Evolutionary conservation across 2,797 vertebrate genomes (phyloP), one percentile per base, ranked within the genome.

Genomic region (Apogon talboti): DNA sequence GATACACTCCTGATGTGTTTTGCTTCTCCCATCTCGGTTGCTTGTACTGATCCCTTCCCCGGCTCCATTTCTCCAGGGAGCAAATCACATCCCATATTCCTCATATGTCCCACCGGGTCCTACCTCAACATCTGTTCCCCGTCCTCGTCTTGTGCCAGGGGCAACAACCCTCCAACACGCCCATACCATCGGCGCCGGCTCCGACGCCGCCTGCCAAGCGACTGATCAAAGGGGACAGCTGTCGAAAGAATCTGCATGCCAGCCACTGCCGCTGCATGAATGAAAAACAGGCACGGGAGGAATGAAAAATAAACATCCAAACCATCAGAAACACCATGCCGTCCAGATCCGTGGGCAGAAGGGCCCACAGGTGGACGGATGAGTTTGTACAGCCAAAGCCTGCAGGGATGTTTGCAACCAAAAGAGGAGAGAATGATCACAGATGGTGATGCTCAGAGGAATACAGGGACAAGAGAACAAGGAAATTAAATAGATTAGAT

Each of bases 141-240:
- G 60, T 82, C 78, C 60, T 50, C 16, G 66, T 59, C 49, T 58
- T 6, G 66, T 68, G 87, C 84, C 83, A 84, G 83, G 59, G 76
- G 58, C 61, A 49, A 43, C 59, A 66, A 54, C 60, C 54, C 37
- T 53, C 82, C 81, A 76, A 79, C 60, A 65, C 83, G 67, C 67
- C 77, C 74, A 50, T 44, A 64, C 64, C 67, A 57, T 38, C 59
- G 42, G 71, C 69, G 60, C 15, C 54, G 70, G n/a, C n/a, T n/a
- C n/a, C n/a, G n/a, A n/a, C n/a, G n/a, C n/a, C n/a, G n/a, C 79
- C 65, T 86, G 85, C 87, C 87, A 91, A 85, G 77, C 67, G 47
- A 68, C 74, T 81, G 82, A 90, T 91, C 89, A 92, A 90, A 89
- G 81, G 65, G 70, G 86, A 82, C 83, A 92, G 83, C 88, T 89